Percentiles rank a stretch among this genome's conserved stretches.
phyloP scores from a whole-genome alignment of 2,888 invertebrate species.

The Lithodes maja region DNA sequence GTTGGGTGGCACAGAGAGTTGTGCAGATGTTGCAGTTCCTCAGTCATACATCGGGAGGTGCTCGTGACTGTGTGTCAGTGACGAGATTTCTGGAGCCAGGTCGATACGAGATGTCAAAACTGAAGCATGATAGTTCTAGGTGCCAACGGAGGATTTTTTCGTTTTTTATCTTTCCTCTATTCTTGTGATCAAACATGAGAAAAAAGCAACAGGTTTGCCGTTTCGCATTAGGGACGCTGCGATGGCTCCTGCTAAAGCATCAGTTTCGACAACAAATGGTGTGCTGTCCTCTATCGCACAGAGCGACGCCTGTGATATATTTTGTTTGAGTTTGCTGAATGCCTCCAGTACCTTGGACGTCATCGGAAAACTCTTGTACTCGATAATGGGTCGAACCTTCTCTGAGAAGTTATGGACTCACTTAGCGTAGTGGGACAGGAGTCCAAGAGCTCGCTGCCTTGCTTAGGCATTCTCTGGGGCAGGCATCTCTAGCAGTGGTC shows the following conservation, averaged over 20 bases:
- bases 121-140: slow-evolving; percentile 20
- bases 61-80: background rate
- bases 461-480: background rate
- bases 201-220: slow-evolving; percentile 33
- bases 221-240: slow-evolving; percentile 5
- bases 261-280: slow-evolving; percentile 30
- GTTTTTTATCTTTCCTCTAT: background rate
- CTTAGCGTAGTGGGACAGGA: slow-evolving; percentile 26
- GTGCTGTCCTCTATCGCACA: background rate
- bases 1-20: slow-evolving; percentile 21
- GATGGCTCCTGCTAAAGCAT: slow-evolving; percentile 13
- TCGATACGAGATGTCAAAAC: slow-evolving; percentile 32
- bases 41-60: background rate
- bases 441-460: background rate
- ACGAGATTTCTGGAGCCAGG: background rate
- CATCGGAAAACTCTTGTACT: background rate
- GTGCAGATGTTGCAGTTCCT: background rate
- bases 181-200: slow-evolving; percentile 9
- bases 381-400: slow-evolving; percentile 17
- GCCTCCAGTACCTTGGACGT: background rate
- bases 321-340: background rate
- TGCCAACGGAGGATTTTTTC: slow-evolving; percentile 25
- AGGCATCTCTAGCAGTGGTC: slow-evolving; percentile 27
- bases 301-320: background rate
- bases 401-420: slow-evolving; percentile 30